Conservation (phyloP, 1,140 invertebrate species). For the Bombus picipes region DNA sequence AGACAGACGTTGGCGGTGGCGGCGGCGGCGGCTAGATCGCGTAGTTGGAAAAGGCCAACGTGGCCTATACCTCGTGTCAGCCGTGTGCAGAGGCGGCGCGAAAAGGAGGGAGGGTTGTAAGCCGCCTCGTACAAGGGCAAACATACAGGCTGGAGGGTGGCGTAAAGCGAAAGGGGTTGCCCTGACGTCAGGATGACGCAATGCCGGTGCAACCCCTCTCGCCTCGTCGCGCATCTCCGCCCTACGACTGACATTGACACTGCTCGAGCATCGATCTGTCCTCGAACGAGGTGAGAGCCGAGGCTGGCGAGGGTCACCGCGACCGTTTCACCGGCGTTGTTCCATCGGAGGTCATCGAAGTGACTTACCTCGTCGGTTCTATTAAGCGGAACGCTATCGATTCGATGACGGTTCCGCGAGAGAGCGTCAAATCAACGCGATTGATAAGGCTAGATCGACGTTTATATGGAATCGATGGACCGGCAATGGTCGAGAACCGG, state of each 20-base stretch:
- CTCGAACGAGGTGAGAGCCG: conserved; percentile 55
- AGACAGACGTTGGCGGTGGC: conserved; percentile 1
- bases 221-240: conserved; percentile 51
- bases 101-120: not conserved
- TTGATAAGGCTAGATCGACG: not conserved
- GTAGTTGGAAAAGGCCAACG: conserved; percentile 7
- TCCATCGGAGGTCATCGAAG: conserved; percentile 61
- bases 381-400: conserved; percentile 22
- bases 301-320: conserved; percentile 55
- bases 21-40: conserved; percentile 23
- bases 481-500: too few species aligned
- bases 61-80: not conserved
- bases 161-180: conserved; percentile 51
- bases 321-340: conserved; percentile 54
- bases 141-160: not conserved
- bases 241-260: conserved; percentile 76
- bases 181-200: conserved; percentile 74
- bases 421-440: not conserved
- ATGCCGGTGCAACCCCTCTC: conserved; percentile 47
- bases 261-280: conserved; percentile 68
- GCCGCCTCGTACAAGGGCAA: conserved; percentile 41
- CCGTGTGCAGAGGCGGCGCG: not conserved
- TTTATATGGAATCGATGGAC: not conserved
- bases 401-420: not conserved
- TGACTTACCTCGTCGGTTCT: conserved; percentile 57